Conservation (phyloP, 2,888 invertebrate genomes). For the Heliconius ismenius region DNA sequence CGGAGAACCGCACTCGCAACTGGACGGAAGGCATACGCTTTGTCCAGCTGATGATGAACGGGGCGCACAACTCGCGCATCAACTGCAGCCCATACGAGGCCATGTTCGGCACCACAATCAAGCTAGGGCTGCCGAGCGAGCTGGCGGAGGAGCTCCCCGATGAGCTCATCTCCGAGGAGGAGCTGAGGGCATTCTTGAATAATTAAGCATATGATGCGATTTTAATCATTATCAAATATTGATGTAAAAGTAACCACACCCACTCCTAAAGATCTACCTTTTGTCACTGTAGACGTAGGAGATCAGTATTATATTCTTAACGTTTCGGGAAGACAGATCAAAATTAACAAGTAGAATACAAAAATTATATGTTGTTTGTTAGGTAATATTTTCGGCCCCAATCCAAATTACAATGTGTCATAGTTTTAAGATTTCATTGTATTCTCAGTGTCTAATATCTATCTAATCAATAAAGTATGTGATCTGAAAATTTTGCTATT, state of each 20-base stretch:
- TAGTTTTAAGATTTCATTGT: slow-evolving; percentile 28
- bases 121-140: slow-evolving; percentile 25
- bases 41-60: slow-evolving; percentile 64
- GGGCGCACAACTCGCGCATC: slow-evolving; percentile 56
- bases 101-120: slow-evolving; percentile 50
- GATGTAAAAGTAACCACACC: slow-evolving; percentile 24
- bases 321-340: neutral
- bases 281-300: slow-evolving; percentile 26
- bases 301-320: slow-evolving; percentile 21
- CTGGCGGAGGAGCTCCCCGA: slow-evolving; percentile 19
- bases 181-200: slow-evolving; percentile 17
- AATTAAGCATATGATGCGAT: slow-evolving; percentile 25
- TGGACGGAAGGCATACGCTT: slow-evolving; percentile 63
- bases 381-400: slow-evolving; percentile 10
- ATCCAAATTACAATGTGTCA: slow-evolving; percentile 17
- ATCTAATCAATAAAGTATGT: slow-evolving; percentile 24
- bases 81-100: slow-evolving; percentile 55
- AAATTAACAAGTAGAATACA: slow-evolving; percentile 18
- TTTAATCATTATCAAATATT: slow-evolving; percentile 19
- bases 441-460: slow-evolving; percentile 17
- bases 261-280: slow-evolving; percentile 21
- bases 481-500: slow-evolving; percentile 18
- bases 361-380: slow-evolving; percentile 15
- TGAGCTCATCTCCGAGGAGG: slow-evolving; percentile 11
- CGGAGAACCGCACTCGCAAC: slow-evolving; percentile 51